phyloP scores from a whole-genome alignment of 2,797 vertebrate genomes.

The Myiothlypis chrysogaster region DNA sequence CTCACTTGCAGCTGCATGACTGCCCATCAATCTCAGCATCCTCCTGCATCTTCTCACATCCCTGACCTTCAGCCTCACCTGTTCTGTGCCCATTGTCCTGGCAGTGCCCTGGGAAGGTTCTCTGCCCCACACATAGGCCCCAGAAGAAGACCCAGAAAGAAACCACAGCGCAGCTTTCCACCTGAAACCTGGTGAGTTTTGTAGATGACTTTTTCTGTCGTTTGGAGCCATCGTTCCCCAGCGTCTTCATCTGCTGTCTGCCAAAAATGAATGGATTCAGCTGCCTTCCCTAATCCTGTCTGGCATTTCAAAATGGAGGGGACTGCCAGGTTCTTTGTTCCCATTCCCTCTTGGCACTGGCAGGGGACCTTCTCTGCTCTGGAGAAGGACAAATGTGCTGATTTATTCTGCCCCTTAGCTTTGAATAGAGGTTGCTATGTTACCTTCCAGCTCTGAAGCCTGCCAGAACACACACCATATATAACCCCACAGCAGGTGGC shows the following conservation, averaged over 20 bases:
- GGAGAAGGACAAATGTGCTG: slow-evolving; percentile 64
- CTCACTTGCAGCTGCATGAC: not conserved
- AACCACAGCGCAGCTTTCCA: not conserved
- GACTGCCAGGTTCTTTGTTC: slow-evolving; percentile 68
- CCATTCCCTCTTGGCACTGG: slow-evolving; percentile 46
- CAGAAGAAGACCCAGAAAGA: not conserved
- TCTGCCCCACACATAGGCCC: not conserved
- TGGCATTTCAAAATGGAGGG: slow-evolving; percentile 64
- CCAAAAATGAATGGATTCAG: slow-evolving; percentile 46
- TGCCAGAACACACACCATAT: slow-evolving; percentile 65
- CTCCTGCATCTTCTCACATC: not conserved
- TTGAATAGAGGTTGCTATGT: slow-evolving; percentile 71
- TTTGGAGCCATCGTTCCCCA: not conserved
- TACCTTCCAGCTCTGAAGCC: slow-evolving; percentile 53
- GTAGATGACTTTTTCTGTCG: not conserved
- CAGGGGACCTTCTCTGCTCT: slow-evolving; percentile 52
- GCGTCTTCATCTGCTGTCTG: not conserved
- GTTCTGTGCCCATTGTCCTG: accelerated
- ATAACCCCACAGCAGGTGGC: slow-evolving; percentile 69
- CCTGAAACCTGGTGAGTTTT: not conserved
- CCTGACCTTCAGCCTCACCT: not conserved
- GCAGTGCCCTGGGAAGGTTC: not conserved
- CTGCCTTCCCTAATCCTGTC: slow-evolving; percentile 42
- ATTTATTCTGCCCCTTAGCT: slow-evolving; percentile 70
- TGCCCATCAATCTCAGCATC: not conserved